Evolutionary conservation across 2,888 invertebrate species (phyloP).

Genomic region (Cryptocephalus primarius): DNA sequence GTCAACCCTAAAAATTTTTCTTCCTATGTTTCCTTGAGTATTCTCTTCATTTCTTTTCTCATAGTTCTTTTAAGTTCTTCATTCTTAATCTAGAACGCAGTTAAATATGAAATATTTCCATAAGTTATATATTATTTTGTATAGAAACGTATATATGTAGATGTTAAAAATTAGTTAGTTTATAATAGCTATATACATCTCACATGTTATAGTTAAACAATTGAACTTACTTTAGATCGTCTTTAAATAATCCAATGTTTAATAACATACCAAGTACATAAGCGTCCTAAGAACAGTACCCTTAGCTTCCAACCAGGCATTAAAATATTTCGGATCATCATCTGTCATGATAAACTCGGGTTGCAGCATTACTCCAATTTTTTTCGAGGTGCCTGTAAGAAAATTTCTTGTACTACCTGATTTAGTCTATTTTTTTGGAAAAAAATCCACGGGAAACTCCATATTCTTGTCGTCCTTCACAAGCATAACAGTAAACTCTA

Average conservation of each 20-base stretch:
- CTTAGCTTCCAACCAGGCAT: slow-evolving; percentile 9
- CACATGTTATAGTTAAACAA: too few species aligned
- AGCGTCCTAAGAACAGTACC: neutral
- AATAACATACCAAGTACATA: slow-evolving; percentile 10
- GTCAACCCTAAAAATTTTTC: slow-evolving; percentile 8
- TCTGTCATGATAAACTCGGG: slow-evolving; percentile 13
- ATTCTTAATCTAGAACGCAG: slow-evolving; percentile 3
- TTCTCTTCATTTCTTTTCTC: slow-evolving; percentile 9
- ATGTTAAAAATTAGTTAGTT: neutral
- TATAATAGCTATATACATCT: neutral
- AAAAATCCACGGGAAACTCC: slow-evolving; percentile 8
- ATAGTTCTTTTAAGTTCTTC: slow-evolving; percentile 7
- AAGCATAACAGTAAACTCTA: slow-evolving; percentile 8
- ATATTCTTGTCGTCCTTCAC: slow-evolving; percentile 10
- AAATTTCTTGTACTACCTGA: slow-evolving; percentile 11
- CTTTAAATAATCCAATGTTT: slow-evolving; percentile 14
- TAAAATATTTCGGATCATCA: slow-evolving; percentile 13
- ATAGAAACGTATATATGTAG: neutral
- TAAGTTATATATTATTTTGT: too few species aligned
- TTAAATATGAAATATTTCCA: too few species aligned
- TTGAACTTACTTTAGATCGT: slow-evolving; percentile 7
- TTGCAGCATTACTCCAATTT: slow-evolving; percentile 3
- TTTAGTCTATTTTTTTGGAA: slow-evolving; percentile 9
- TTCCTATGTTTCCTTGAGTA: slow-evolving; percentile 7
- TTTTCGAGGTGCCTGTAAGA: slow-evolving; percentile 11